Conservation (phyloP, 2,113 vertebrate species). For the Pachypanchax playfairii region DNA sequence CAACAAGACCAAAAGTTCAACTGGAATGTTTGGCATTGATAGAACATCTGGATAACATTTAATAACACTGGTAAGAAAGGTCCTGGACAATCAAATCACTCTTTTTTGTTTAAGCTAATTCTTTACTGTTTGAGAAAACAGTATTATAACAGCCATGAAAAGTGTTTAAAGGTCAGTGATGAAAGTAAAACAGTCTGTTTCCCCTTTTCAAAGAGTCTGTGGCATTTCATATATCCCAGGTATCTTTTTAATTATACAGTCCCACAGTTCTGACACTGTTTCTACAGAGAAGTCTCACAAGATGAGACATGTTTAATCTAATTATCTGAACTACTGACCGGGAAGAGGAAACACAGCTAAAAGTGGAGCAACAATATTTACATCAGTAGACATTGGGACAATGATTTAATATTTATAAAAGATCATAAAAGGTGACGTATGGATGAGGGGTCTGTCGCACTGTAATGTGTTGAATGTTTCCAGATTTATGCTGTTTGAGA, state of each 20-base stretch:
- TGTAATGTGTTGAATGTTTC: neutral
- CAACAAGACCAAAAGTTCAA: slow-evolving; percentile 31
- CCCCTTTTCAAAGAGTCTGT: neutral
- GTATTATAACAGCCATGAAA: too few relatives aligned
- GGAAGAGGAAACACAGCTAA: slow-evolving; percentile 4
- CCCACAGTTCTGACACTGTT: neutral
- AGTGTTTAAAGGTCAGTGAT: neutral
- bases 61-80: too few relatives aligned
- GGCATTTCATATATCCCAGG: neutral
- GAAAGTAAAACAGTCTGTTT: neutral
- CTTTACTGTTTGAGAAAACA: too few relatives aligned
- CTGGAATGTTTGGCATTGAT: neutral
- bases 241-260: neutral
- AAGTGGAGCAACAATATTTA: slow-evolving; percentile 1
- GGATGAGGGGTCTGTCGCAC: neutral
- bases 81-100: too few relatives aligned
- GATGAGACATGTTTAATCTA: neutral
- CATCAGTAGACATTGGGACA: neutral
- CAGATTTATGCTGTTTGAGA: too few relatives aligned
- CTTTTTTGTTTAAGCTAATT: too few relatives aligned
- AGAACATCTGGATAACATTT: neutral
- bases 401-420: neutral
- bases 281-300: neutral
- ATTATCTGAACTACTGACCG: slow-evolving; percentile 17
- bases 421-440: too few relatives aligned